Evolutionary conservation across 2,888 invertebrate genomes (phyloP).

Genomic region (Leucophenga montana): DNA sequence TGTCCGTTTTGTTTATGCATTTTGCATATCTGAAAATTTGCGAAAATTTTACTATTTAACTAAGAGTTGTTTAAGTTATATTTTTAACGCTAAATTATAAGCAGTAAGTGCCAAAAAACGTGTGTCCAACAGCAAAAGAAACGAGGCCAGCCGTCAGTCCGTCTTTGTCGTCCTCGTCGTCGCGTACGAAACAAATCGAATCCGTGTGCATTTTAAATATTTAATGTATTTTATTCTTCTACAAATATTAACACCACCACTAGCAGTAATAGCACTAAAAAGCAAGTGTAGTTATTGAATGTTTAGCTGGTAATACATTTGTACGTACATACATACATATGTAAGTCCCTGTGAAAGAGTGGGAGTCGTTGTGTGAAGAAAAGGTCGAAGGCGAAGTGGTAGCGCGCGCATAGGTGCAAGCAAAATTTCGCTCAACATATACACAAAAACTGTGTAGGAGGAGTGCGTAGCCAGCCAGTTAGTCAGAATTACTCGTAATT

Average conservation of each 20-base stretch:
- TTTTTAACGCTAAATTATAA: too few species aligned
- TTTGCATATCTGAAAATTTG: not conserved
- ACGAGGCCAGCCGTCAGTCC: too few species aligned
- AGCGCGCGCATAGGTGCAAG: not conserved
- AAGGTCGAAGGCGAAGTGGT: not conserved
- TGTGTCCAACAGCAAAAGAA: not conserved
- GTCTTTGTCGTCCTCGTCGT: too few species aligned
- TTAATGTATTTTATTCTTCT: not conserved
- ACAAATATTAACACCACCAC: not conserved
- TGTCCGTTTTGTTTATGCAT: not conserved
- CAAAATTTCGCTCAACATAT: not conserved
- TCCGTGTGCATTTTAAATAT: too few species aligned
- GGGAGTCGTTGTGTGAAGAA: slow-evolving; percentile 7
- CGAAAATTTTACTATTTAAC: not conserved
- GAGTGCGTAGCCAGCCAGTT: too few species aligned
- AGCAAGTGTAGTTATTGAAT: slow-evolving; percentile 27
- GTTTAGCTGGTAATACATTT: slow-evolving; percentile 39
- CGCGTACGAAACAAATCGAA: too few species aligned
- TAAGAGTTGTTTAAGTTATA: not conserved
- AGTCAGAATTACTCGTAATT: too few species aligned
- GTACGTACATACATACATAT: too few species aligned
- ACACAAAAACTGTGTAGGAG: too few species aligned
- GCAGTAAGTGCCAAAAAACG: too few species aligned
- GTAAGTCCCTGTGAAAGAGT: slow-evolving; percentile 37
- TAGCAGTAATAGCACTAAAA: not conserved